Evolutionary conservation across 2,888 invertebrate genomes (phyloP).

Genomic region (Taphrorychus bicolor): DNA sequence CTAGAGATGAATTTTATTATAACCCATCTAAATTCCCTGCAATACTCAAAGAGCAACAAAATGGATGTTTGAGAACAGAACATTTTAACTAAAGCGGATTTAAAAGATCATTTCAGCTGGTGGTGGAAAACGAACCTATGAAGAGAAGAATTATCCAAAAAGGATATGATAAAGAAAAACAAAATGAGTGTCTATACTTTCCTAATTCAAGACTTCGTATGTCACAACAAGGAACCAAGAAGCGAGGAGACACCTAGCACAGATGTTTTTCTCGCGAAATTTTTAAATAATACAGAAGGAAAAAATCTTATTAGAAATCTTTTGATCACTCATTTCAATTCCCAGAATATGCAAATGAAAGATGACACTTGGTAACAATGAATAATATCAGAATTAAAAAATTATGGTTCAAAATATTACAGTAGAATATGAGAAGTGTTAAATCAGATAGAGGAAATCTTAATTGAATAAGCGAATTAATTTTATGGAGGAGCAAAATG

Average conservation of each 20-base stretch:
- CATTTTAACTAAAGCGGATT: background rate
- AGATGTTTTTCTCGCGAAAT: background rate
- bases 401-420: constrained; percentile 16
- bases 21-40: constrained; percentile 6
- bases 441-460: constrained; percentile 17
- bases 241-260: background rate
- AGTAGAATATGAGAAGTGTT: constrained; percentile 28
- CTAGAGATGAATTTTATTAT: background rate
- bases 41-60: background rate
- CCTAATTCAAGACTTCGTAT: constrained; percentile 1
- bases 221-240: background rate
- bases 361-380: no score
- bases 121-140: no score
- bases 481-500: constrained; percentile 2
- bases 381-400: background rate
- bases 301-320: background rate
- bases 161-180: no score
- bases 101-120: constrained; percentile 5
- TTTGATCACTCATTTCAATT: background rate
- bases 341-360: background rate
- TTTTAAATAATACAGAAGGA: background rate
- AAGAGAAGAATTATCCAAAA: no score
- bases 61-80: background rate
- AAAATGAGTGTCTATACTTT: background rate
- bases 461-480: no score